phyloP scores from a whole-genome alignment of 1,140 invertebrate genomes.

The Euura lappo region DNA sequence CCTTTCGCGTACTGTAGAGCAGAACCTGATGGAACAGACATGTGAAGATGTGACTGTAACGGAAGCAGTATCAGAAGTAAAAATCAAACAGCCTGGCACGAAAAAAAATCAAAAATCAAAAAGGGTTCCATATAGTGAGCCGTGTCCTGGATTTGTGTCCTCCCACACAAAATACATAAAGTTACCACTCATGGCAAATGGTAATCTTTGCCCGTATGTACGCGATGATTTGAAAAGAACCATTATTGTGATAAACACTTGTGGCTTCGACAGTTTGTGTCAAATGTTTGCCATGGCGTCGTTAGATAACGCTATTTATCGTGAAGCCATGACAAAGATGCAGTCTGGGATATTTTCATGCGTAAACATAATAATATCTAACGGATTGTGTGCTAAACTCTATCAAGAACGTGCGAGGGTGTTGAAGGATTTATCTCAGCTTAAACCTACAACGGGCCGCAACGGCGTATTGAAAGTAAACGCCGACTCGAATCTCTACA shows the following conservation, averaged over 20 bases:
- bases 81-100: background rate
- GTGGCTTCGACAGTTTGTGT: background rate
- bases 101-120: background rate
- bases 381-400: background rate
- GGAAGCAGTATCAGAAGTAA: background rate
- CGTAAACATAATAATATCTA: background rate
- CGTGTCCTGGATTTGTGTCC: background rate
- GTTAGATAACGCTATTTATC: background rate
- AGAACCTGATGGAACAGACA: background rate
- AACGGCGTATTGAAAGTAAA: background rate
- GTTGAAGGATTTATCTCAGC: background rate
- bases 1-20: background rate
- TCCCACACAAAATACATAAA: background rate
- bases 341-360: conserved; percentile 2
- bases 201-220: conserved; percentile 1
- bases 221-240: background rate
- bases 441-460: background rate
- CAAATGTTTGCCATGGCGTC: background rate
- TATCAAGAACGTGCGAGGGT: background rate
- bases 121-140: background rate
- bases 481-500: background rate
- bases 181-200: conserved; percentile 2
- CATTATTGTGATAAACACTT: background rate
- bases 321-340: background rate
- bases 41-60: background rate